A percentile compares a stretch with the other conserved stretches of the same genome.
These are phyloP conservation scores for Cotesia glomerata DNA, from an alignment of 1,140 invertebrate genomes.

Conservation along the genomic window DNA sequence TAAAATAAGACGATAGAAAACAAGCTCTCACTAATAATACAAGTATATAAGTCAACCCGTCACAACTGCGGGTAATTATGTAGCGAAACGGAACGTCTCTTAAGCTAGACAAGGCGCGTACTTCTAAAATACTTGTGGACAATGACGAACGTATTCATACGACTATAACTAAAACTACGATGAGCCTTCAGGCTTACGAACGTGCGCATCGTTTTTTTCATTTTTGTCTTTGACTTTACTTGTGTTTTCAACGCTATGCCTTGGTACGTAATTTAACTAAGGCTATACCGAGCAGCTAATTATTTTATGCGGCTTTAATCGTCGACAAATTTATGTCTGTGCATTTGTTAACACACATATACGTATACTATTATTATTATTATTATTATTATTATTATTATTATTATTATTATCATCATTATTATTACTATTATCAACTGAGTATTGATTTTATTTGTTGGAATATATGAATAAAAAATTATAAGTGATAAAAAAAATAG, in stretches of 20 bases:
- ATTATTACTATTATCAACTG: too few species aligned
- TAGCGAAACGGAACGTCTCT: conserved; percentile 25
- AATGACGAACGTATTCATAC: conserved; percentile 24
- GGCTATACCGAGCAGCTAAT: conserved; percentile 13
- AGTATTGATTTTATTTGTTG: too few species aligned
- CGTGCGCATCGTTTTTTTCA: background rate
- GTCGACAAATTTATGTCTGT: background rate
- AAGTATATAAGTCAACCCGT: background rate
- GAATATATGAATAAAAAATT: too few species aligned
- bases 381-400: too few species aligned
- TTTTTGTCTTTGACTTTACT: background rate
- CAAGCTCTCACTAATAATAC: conserved; percentile 12
- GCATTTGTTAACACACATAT: conserved; percentile 19
- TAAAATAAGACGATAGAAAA: background rate
- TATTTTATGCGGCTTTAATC: background rate
- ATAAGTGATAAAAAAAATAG: conserved; percentile 33
- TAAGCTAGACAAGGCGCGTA: conserved; percentile 11
- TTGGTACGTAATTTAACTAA: conserved; percentile 26
- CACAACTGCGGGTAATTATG: conserved; percentile 20
- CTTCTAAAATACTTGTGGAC: conserved; percentile 26
- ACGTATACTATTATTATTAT: too few species aligned
- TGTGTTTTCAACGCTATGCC: background rate
- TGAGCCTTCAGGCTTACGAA: conserved; percentile 1
- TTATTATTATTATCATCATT: too few species aligned
- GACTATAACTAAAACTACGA: background rate